phyloP scores from a whole-genome alignment of 2,797 vertebrate genomes.

The Apogon hyalosoma region DNA sequence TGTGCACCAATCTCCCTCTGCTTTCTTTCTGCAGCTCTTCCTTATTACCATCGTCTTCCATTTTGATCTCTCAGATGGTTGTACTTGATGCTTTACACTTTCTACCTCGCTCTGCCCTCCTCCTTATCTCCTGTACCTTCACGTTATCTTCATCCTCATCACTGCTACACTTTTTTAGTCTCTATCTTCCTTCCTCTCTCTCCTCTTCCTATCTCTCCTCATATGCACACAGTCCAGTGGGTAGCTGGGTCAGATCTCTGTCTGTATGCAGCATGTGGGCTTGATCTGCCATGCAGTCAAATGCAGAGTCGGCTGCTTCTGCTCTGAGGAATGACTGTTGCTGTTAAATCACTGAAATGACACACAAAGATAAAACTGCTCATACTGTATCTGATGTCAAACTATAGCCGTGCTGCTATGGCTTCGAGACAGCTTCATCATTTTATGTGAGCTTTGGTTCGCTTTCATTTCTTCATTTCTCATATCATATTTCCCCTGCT shows the following conservation, averaged over 20 bases:
- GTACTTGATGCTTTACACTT: slow-evolving; percentile 47
- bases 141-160: slow-evolving; percentile 64
- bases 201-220: slow-evolving; percentile 53
- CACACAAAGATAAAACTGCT: slow-evolving; percentile 37
- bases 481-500: too few relatives aligned
- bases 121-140: slow-evolving; percentile 47
- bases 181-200: slow-evolving; percentile 27
- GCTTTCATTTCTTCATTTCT: neutral
- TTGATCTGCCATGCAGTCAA: slow-evolving; percentile 73
- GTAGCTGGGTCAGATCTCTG: slow-evolving; percentile 84
- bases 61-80: slow-evolving; percentile 51
- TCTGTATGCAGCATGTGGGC: slow-evolving; percentile 73
- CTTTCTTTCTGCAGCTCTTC: slow-evolving; percentile 50
- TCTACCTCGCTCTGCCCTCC: slow-evolving; percentile 46
- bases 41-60: slow-evolving; percentile 45
- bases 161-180: slow-evolving; percentile 32
- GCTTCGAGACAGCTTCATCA: neutral
- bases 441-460: slow-evolving; percentile 5
- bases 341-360: slow-evolving; percentile 55
- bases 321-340: slow-evolving; percentile 56
- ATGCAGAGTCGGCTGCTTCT: slow-evolving; percentile 61
- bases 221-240: slow-evolving; percentile 81
- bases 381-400: slow-evolving; percentile 15
- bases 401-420: slow-evolving; percentile 4
- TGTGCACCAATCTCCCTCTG: slow-evolving; percentile 40